Conservation (phyloP, 2,888 invertebrate species). For the Eulithis testata region DNA sequence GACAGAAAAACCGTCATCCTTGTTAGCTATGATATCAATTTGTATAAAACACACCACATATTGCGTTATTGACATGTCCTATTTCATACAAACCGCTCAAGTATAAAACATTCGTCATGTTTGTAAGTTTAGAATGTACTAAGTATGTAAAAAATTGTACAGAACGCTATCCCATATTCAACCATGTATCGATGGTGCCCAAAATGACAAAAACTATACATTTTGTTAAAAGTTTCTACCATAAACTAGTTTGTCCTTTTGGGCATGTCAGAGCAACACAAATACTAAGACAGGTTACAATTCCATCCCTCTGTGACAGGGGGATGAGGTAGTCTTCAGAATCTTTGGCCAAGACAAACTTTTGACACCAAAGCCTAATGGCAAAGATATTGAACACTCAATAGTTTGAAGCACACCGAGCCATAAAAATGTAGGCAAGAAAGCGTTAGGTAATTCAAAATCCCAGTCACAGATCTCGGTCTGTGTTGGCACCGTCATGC, state of each 20-base stretch:
- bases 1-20: too few relatives aligned
- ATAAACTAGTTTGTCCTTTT: slow-evolving; percentile 20
- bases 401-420: slow-evolving; percentile 76
- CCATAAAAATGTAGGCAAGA: slow-evolving; percentile 76
- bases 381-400: slow-evolving; percentile 14
- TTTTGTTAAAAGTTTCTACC: neutral
- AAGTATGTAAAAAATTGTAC: slow-evolving; percentile 1
- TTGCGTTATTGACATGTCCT: too few relatives aligned
- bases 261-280: slow-evolving; percentile 50
- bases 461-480: slow-evolving; percentile 71
- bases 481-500: slow-evolving; percentile 58
- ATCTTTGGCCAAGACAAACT: slow-evolving; percentile 13
- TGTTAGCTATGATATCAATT: too few relatives aligned
- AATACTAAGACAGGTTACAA: slow-evolving; percentile 39
- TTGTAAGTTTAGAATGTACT: neutral
- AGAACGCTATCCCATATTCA: slow-evolving; percentile 30
- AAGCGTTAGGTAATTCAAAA: slow-evolving; percentile 79
- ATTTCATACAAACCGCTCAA: neutral
- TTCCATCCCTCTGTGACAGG: slow-evolving; percentile 11
- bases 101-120: neutral
- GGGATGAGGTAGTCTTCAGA: slow-evolving; percentile 20
- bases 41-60: too few relatives aligned
- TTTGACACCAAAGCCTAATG: slow-evolving; percentile 3
- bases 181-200: slow-evolving; percentile 33
- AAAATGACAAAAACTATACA: slow-evolving; percentile 23